phyloP scores from a whole-genome alignment of 2,113 vertebrate genomes.

The Centropus bengalensis region DNA sequence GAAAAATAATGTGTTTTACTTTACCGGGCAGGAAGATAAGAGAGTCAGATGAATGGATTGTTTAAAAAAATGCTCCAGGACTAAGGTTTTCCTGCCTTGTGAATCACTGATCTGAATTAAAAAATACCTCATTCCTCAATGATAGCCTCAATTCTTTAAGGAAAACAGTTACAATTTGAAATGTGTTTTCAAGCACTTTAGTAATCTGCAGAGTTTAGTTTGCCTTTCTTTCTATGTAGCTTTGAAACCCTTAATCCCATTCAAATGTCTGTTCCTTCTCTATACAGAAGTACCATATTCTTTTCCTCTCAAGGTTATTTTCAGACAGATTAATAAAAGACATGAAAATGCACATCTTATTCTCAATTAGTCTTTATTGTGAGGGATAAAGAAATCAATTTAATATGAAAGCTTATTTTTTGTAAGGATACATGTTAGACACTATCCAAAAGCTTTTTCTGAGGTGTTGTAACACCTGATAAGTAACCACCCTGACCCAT shows the following conservation, averaged over 20 bases:
- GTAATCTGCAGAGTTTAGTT: background rate
- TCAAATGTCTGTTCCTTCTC: background rate
- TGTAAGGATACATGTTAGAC: background rate
- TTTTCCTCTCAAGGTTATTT: background rate
- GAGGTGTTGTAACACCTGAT: background rate
- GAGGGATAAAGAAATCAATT: constrained; percentile 2
- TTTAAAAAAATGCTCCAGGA: background rate
- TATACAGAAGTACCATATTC: background rate
- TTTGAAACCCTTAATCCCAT: background rate
- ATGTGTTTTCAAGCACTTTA: background rate
- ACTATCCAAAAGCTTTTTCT: background rate
- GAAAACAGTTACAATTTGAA: background rate
- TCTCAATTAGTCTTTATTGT: background rate
- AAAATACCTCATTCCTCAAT: background rate
- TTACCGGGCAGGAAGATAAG: constrained; percentile 4
- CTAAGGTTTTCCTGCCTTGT: background rate
- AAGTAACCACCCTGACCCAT: background rate
- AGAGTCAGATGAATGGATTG: background rate
- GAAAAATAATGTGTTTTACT: constrained; percentile 19
- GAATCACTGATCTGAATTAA: background rate
- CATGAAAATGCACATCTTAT: background rate
- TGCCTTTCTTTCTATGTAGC: background rate
- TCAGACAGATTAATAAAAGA: background rate
- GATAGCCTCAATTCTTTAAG: constrained; percentile 19
- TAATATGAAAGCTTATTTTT: background rate